Percentiles rank a stretch among this genome's conserved stretches.
Conservation (phyloP, 1,140 invertebrate genomes). For the Ptiloglossa arizonensis region DNA sequence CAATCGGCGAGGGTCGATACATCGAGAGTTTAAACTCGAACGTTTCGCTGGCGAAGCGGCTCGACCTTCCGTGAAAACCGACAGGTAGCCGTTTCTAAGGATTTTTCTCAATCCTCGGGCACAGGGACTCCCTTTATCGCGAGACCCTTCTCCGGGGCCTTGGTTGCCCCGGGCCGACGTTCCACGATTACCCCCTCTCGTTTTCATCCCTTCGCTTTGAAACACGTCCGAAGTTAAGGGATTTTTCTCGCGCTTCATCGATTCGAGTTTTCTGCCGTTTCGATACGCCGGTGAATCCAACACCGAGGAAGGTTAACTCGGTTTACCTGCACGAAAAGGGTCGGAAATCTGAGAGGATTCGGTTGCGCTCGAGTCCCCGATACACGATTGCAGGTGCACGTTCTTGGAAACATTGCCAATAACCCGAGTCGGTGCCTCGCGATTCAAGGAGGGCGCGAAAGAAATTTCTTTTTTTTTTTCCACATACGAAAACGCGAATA, state of each 20-base stretch:
- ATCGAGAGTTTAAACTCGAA: conserved; percentile 8
- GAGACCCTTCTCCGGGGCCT: not conserved
- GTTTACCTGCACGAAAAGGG: not conserved
- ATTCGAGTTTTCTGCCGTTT: conserved; percentile 28
- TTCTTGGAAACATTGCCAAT: not conserved
- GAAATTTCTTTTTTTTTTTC: no score
- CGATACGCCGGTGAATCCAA: not conserved
- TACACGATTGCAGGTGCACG: not conserved
- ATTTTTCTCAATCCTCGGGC: conserved; percentile 14
- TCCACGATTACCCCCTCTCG: not conserved
- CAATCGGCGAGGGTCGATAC: conserved; percentile 28
- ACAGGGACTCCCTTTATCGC: not conserved
- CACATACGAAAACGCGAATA: no score
- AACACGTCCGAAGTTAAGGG: conserved; percentile 28
- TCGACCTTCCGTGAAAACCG: conserved; percentile 64
- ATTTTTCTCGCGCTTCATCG: conserved; percentile 41
- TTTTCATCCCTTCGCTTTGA: conserved; percentile 9
- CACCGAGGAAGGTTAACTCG: conserved; percentile 5
- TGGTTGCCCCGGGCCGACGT: no score
- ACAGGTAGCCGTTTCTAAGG: conserved; percentile 62
- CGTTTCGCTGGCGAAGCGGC: not conserved
- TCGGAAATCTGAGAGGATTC: conserved; percentile 30
- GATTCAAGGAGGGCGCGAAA: no score
- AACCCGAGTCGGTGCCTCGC: no score
- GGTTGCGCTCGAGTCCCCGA: not conserved